Evolutionary conservation across 2,797 vertebrate genomes (phyloP).

Genomic region (Fundulus diaphanus): DNA sequence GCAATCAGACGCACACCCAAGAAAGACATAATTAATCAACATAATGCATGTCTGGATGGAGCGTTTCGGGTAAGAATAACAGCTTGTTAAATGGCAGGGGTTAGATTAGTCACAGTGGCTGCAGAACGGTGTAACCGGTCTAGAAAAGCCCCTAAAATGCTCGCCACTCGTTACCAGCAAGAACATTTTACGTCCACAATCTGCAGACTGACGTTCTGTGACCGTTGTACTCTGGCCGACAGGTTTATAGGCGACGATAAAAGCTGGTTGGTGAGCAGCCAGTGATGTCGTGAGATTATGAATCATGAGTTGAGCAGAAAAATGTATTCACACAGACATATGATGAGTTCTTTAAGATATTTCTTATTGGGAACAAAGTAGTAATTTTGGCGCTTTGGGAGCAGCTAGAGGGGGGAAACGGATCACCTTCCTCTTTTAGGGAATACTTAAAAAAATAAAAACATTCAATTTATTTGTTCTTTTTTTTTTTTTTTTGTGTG

Average conservation of each 20-base stretch:
- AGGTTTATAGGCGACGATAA: conserved; percentile 27
- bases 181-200: not conserved
- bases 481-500: too few relatives aligned
- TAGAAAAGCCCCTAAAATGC: not conserved
- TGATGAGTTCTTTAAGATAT: not conserved
- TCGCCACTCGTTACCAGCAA: not conserved
- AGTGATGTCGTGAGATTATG: conserved; percentile 37
- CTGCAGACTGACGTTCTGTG: not conserved
- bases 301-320: conserved; percentile 22
- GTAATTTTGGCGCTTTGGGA: not conserved
- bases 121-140: not conserved
- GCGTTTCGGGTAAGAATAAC: not conserved
- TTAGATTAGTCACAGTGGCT: too few relatives aligned
- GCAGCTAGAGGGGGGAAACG: not conserved
- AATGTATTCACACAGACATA: conserved; percentile 17
- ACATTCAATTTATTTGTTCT: not conserved
- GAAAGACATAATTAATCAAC: conserved; percentile 22
- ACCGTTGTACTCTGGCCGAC: conserved; percentile 4
- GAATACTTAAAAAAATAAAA: not conserved
- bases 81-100: not conserved
- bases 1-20: conserved; percentile 17
- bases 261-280: conserved; percentile 18
- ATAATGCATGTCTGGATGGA: conserved; percentile 12
- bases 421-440: not conserved
- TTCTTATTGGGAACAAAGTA: not conserved